These are phyloP conservation scores for Dendrocopos noguchii DNA, from an alignment of 2,113 vertebrate genomes.

Conservation along the genomic window DNA sequence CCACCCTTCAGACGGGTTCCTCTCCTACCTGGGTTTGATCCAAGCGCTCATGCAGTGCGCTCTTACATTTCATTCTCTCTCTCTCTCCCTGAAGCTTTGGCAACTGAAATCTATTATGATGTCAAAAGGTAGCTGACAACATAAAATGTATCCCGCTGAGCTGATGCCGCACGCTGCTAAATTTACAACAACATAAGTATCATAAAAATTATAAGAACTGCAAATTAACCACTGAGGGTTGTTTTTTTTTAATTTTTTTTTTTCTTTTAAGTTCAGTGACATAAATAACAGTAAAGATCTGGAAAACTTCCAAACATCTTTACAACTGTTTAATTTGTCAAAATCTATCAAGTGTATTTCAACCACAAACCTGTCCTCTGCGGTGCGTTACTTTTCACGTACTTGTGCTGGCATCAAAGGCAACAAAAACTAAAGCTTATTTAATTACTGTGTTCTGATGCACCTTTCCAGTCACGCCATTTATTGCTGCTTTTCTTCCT, in stretches of 20 bases:
- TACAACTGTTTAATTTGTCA: slow-evolving; percentile 81
- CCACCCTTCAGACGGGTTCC: background rate
- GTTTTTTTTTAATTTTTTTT: background rate
- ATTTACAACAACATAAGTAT: slow-evolving; percentile 79
- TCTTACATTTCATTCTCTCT: slow-evolving; percentile 56
- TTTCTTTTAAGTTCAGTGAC: slow-evolving; percentile 55
- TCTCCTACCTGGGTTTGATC: slow-evolving; percentile 43
- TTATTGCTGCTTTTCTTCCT: slow-evolving; percentile 29
- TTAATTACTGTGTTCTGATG: slow-evolving; percentile 39
- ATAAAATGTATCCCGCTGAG: slow-evolving; percentile 76
- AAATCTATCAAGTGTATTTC: slow-evolving; percentile 76
- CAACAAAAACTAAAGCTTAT: slow-evolving; percentile 38
- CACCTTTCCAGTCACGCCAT: slow-evolving; percentile 9
- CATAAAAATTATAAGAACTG: slow-evolving; percentile 79
- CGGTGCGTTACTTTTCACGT: slow-evolving; percentile 50
- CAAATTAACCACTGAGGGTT: slow-evolving; percentile 78
- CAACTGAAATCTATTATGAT: slow-evolving; percentile 82
- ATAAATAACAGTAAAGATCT: slow-evolving; percentile 79
- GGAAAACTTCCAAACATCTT: slow-evolving; percentile 79
- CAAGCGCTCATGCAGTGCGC: background rate
- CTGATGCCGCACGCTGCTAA: slow-evolving; percentile 69
- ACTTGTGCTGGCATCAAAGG: slow-evolving; percentile 39
- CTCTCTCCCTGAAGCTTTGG: slow-evolving; percentile 67
- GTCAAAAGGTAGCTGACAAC: slow-evolving; percentile 82
- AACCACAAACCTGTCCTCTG: slow-evolving; percentile 76